phyloP scores from a whole-genome alignment of 1,140 invertebrate species.

The Apis florea region DNA sequence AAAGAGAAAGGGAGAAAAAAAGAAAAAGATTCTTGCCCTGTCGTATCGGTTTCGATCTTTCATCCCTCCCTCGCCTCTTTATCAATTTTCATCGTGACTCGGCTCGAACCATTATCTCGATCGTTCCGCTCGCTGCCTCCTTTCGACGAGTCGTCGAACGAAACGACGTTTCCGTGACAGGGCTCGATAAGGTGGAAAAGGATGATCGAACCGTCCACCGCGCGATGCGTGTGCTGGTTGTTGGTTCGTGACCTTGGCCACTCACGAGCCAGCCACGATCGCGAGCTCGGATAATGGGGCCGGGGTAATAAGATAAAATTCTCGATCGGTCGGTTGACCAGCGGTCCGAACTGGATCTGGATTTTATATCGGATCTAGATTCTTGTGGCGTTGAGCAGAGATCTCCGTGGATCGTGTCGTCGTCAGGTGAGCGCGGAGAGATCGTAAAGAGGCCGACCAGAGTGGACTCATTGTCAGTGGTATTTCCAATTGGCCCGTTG shows the following conservation, averaged over 20 bases:
- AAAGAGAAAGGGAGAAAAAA: no score
- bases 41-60: slow-evolving; percentile 2
- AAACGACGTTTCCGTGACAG: slow-evolving; percentile 1
- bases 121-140: slow-evolving; percentile 3
- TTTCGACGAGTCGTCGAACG: neutral
- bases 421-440: slow-evolving; percentile 39
- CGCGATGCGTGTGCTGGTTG: neutral
- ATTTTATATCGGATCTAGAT: slow-evolving; percentile 51
- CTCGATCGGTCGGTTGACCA: neutral
- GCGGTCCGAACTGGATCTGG: slow-evolving; percentile 15
- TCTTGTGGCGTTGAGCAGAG: neutral
- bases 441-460: slow-evolving; percentile 54
- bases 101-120: slow-evolving; percentile 15
- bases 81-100: slow-evolving; percentile 33
- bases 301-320: slow-evolving; percentile 12
- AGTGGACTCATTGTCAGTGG: slow-evolving; percentile 63
- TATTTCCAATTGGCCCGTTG: slow-evolving; percentile 67
- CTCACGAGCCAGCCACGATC: slow-evolving; percentile 13
- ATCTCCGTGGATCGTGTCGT: slow-evolving; percentile 8
- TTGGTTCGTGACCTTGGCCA: slow-evolving; percentile 28
- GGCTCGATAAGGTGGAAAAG: neutral
- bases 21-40: no score
- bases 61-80: neutral
- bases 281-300: neutral
- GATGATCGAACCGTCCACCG: neutral